Conservation (phyloP, 2,888 invertebrate species). For the Aspidiotus rigidus region DNA sequence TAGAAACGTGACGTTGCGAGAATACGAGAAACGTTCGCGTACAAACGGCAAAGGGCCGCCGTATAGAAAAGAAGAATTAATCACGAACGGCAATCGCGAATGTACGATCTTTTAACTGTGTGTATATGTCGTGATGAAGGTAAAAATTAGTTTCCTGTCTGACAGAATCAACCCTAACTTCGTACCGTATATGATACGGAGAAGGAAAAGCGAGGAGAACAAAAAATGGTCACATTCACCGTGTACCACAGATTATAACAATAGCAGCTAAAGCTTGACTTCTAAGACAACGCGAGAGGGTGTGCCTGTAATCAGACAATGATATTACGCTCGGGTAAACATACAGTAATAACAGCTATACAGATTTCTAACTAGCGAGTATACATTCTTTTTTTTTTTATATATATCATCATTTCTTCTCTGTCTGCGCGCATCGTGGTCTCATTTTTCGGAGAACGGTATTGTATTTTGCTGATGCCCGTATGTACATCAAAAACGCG, state of each 20-base stretch:
- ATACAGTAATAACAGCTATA: constrained; percentile 25
- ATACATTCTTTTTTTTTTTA: not conserved
- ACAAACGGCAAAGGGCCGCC: not conserved
- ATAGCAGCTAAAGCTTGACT: constrained; percentile 15
- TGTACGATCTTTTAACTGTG: constrained; percentile 9
- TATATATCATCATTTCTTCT: not conserved
- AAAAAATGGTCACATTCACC: constrained; percentile 30
- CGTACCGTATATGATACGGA: not conserved
- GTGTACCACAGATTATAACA: constrained; percentile 22
- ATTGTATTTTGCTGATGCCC: no score
- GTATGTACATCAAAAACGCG: no score
- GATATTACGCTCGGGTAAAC: constrained; percentile 31
- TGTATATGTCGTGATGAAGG: constrained; percentile 12
- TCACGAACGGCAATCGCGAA: constrained; percentile 26
- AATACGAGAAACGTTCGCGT: not conserved
- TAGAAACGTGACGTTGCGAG: constrained; percentile 18
- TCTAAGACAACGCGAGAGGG: constrained; percentile 23
- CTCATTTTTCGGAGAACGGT: no score
- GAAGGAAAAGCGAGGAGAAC: not conserved
- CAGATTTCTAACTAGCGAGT: constrained; percentile 4
- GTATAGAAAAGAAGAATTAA: constrained; percentile 10
- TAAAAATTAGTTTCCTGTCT: constrained; percentile 20
- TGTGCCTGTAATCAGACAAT: constrained; percentile 32
- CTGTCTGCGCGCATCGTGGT: not conserved
- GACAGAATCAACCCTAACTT: constrained; percentile 24